Evolutionary conservation across 2,888 invertebrate genomes (phyloP).

Genomic region (Morpho deidamia): DNA sequence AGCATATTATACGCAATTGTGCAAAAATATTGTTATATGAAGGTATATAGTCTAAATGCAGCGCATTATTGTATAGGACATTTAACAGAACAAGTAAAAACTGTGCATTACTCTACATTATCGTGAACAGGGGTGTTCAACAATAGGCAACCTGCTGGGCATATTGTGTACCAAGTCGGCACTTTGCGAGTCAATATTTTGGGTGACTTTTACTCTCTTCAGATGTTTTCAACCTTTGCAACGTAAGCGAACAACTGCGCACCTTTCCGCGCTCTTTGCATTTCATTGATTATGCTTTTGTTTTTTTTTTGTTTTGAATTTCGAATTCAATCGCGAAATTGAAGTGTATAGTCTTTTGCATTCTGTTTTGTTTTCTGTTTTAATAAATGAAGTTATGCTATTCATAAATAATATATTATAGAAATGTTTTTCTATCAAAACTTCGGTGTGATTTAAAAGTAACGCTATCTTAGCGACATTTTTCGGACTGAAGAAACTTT

Average conservation of each 20-base stretch:
- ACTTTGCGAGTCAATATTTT: constrained; percentile 76
- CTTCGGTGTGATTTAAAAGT: too few relatives aligned
- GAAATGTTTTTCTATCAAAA: too few relatives aligned
- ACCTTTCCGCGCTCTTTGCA: constrained; percentile 40
- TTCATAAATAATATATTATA: too few relatives aligned
- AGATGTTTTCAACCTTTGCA: constrained; percentile 40
- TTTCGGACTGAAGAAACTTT: too few relatives aligned
- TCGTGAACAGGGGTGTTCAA: constrained; percentile 50
- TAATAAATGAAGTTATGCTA: too few relatives aligned
- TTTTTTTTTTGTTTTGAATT: constrained; percentile 47
- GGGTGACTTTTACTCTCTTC: constrained; percentile 54
- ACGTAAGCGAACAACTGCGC: constrained; percentile 63
- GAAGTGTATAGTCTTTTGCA: constrained; percentile 17
- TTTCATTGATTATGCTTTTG: constrained; percentile 53
- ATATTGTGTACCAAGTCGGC: constrained; percentile 66
- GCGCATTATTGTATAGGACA: too few relatives aligned
- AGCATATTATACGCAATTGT: too few relatives aligned
- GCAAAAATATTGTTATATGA: too few relatives aligned
- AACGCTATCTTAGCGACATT: too few relatives aligned
- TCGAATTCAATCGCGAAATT: constrained; percentile 42
- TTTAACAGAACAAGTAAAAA: too few relatives aligned
- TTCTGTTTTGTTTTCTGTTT: not conserved
- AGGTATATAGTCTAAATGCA: too few relatives aligned
- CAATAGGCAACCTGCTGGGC: constrained; percentile 72
- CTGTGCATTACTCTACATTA: constrained; percentile 63